These are phyloP conservation scores for Epicauta chinensis DNA, from an alignment of 1,140 invertebrate species.

Conservation along the genomic window DNA sequence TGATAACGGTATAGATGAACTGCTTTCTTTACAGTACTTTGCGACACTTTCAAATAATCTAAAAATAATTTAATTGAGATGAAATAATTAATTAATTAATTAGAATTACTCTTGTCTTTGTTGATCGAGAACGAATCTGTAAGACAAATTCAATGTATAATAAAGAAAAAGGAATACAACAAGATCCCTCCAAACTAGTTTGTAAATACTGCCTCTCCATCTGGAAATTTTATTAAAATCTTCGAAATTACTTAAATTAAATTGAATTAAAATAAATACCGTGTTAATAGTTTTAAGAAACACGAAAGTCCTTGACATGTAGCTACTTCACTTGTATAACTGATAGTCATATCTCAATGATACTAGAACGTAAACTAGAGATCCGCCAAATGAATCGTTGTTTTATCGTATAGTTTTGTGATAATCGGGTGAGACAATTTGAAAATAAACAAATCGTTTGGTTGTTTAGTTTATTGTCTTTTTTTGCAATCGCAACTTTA, in stretches of 20 bases:
- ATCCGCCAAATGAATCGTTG: no score
- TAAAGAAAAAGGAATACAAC: conserved; percentile 56
- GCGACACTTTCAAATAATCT: conserved; percentile 60
- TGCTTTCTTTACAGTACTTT: conserved; percentile 62
- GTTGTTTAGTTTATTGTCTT: no score
- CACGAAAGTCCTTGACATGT: conserved; percentile 5
- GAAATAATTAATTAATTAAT: conserved; percentile 43
- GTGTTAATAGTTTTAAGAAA: conserved; percentile 4
- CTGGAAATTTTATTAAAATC: no score
- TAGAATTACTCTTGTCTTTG: conserved; percentile 49
- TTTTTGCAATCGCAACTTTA: no score
- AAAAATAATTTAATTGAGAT: conserved; percentile 23
- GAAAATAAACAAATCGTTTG: no score
- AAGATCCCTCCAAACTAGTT: conserved; percentile 64
- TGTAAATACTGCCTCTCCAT: conserved; percentile 70
- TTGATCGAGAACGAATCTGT: conserved; percentile 50
- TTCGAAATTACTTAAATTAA: conserved; percentile 20
- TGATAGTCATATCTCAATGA: conserved; percentile 1
- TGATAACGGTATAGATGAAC: conserved; percentile 62
- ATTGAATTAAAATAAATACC: neutral
- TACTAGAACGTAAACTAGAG: no score
- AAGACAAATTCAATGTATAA: conserved; percentile 54
- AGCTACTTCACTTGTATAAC: conserved; percentile 9
- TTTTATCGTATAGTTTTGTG: no score
- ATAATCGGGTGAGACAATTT: no score